Conservation (phyloP, 2,888 invertebrate genomes). For the Tachina grossa region DNA sequence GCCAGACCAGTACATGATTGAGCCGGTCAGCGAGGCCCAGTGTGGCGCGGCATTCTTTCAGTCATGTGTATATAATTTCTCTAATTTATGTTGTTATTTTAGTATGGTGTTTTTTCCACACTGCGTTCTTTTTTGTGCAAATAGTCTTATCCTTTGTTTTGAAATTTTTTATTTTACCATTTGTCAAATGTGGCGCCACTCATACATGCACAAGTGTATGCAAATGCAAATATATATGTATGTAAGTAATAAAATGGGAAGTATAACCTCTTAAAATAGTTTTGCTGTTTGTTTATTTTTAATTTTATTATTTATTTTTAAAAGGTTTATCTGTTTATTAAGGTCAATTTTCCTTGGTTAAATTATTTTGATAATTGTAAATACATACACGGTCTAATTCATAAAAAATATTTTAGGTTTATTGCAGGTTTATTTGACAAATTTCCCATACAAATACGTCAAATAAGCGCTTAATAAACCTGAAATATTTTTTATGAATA, state of each 20-base stretch:
- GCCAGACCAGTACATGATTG: too few species aligned
- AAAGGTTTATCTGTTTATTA: not conserved
- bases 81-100: slow-evolving; percentile 19
- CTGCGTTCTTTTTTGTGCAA: slow-evolving; percentile 7
- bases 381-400: too few species aligned
- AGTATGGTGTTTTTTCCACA: not conserved
- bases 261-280: slow-evolving; percentile 19
- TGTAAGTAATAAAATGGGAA: slow-evolving; percentile 31
- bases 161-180: slow-evolving; percentile 46
- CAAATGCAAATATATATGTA: not conserved
- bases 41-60: slow-evolving; percentile 5
- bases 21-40: too few species aligned
- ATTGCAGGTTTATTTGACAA: too few species aligned
- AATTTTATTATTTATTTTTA: not conserved
- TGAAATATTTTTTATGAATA: too few species aligned
- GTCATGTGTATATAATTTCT: slow-evolving; percentile 63
- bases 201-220: not conserved
- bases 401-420: too few species aligned
- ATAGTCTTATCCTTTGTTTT: slow-evolving; percentile 54
- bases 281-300: not conserved
- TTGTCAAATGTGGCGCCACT: slow-evolving; percentile 66
- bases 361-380: not conserved
- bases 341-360: slow-evolving; percentile 2
- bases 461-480: too few species aligned
- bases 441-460: too few species aligned